A percentile compares a stretch with the other conserved stretches of the same genome.
phyloP scores from a whole-genome alignment of 92 coral and sea anemone genomes.

The Galaxea fascicularis region DNA sequence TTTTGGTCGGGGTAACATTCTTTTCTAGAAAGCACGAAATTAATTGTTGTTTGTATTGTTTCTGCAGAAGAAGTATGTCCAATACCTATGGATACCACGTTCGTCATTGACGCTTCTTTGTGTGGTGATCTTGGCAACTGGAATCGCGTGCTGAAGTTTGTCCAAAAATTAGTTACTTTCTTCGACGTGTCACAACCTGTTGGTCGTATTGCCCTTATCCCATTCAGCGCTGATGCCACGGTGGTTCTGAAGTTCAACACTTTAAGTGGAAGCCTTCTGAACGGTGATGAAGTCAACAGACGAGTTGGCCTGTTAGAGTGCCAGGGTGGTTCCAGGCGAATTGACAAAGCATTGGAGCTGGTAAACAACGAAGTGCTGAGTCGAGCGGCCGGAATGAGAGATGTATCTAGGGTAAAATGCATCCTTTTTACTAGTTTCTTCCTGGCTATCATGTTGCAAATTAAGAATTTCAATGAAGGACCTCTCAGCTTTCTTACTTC shows the following conservation, averaged over 20 bases:
- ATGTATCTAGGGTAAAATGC: conserved; percentile 12
- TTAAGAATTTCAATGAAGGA: too few relatives aligned
- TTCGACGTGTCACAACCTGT: conserved; percentile 70
- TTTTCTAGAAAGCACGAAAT: not conserved
- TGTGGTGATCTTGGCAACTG: conserved; percentile 78
- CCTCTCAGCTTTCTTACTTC: too few relatives aligned
- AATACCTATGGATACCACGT: conserved; percentile 76
- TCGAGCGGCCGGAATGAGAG: conserved; percentile 65
- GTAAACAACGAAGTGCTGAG: conserved; percentile 80
- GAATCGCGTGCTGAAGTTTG: conserved; percentile 66
- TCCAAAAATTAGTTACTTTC: conserved; percentile 64
- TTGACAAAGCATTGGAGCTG: conserved; percentile 78
- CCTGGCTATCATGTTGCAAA: too few relatives aligned
- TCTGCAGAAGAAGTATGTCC: conserved; percentile 63
- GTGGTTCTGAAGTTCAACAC: conserved; percentile 75
- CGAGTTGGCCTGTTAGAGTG: conserved; percentile 65
- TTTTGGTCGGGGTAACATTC: not conserved
- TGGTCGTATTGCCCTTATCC: conserved; percentile 73
- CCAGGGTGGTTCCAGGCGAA: conserved; percentile 69
- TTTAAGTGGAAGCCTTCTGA: conserved; percentile 66
- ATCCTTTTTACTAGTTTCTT: not conserved
- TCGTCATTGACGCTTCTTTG: conserved; percentile 80
- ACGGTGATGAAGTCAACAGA: conserved; percentile 64
- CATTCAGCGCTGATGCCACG: conserved; percentile 60
- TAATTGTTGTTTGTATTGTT: not conserved